These are phyloP conservation scores for Bombus cullumanus DNA, from an alignment of 1,140 invertebrate species.

Conservation along the genomic window DNA sequence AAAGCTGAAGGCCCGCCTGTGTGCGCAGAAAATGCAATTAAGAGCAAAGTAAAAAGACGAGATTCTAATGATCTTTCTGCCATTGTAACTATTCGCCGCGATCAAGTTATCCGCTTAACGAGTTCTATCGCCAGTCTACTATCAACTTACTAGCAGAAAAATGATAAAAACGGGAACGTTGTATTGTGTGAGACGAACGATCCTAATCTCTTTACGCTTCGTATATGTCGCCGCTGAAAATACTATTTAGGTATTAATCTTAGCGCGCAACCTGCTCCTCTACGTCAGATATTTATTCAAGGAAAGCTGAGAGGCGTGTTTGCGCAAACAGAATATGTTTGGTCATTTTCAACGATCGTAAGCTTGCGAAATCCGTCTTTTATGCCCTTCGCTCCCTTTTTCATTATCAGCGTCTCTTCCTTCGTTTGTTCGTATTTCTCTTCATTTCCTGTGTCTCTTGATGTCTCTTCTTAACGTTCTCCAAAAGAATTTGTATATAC, in stretches of 20 bases:
- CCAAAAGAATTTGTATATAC: constrained; percentile 38
- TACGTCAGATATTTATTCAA: background rate
- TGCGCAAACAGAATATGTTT: background rate
- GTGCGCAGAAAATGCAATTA: constrained; percentile 15
- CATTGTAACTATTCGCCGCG: no score
- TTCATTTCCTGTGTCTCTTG: background rate
- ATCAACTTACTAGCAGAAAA: background rate
- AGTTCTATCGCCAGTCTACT: background rate
- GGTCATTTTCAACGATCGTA: background rate
- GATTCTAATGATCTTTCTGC: background rate
- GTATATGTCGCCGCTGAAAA: background rate
- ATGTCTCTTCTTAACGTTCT: background rate
- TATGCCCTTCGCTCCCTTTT: background rate
- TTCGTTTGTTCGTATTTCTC: constrained; percentile 2
- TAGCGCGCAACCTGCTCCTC: background rate
- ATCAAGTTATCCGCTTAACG: background rate
- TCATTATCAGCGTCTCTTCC: background rate
- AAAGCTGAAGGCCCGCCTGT: background rate
- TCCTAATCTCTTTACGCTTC: background rate
- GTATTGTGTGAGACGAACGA: background rate
- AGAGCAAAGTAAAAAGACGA: constrained; percentile 2
- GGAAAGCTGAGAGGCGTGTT: background rate
- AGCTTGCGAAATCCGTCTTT: background rate
- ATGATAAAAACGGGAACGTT: background rate
- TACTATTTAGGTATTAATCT: background rate